Evolutionary conservation across 2,797 vertebrate genomes (phyloP).

Genomic region (Linurgus olivaceus): DNA sequence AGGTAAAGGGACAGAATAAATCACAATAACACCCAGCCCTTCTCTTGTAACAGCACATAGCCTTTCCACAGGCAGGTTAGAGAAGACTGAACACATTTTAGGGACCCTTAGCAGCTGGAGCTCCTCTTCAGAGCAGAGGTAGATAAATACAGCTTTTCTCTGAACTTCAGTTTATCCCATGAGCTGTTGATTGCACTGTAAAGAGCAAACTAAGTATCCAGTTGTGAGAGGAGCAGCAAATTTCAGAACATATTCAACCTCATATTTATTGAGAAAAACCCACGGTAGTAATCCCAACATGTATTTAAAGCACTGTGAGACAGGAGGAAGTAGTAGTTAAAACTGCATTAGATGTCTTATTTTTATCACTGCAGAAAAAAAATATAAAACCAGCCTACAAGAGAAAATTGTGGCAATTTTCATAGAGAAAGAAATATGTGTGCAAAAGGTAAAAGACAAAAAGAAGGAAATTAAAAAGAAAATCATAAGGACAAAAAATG

Average conservation of each 20-base stretch:
- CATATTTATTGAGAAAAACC: background rate
- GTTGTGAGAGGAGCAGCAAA: background rate
- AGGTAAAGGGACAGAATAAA: background rate
- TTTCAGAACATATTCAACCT: background rate
- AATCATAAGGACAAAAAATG: background rate
- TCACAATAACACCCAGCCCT: background rate
- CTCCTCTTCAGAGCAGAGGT: background rate
- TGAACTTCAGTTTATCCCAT: background rate
- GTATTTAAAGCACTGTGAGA: background rate
- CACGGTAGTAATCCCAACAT: background rate
- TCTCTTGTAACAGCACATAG: accelerated
- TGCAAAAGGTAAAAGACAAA: background rate
- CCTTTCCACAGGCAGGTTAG: background rate
- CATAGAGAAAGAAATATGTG: background rate
- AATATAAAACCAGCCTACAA: background rate
- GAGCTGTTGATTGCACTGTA: too few species aligned
- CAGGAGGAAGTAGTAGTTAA: background rate
- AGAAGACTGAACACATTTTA: background rate
- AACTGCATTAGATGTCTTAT: background rate
- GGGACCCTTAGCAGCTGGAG: background rate
- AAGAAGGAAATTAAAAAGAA: background rate
- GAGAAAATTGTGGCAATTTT: background rate
- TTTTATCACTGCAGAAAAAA: background rate
- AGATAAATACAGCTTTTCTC: background rate
- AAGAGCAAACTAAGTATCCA: too few species aligned